phyloP scores from a whole-genome alignment of 2,113 vertebrate genomes.

The Myrmecobius fasciatus region DNA sequence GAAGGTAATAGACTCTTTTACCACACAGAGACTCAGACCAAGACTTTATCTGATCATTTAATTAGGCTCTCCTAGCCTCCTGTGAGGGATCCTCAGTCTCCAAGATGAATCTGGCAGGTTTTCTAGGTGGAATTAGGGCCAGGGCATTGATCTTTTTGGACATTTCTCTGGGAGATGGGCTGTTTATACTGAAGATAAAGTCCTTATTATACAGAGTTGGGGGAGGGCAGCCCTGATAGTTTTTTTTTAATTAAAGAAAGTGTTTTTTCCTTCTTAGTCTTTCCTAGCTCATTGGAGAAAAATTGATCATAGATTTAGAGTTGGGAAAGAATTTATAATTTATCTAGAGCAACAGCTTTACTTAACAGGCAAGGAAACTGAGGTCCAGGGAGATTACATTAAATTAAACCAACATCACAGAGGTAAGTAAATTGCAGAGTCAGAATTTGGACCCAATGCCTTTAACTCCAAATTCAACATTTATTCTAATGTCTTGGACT shows the following conservation, averaged over 20 bases:
- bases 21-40: not conserved
- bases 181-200: not conserved
- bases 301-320: not conserved
- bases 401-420: not conserved
- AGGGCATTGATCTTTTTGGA: not conserved
- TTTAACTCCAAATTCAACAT: not conserved
- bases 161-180: not conserved
- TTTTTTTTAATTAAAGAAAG: not conserved
- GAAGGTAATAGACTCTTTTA: not conserved
- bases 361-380: slow-evolving; percentile 2
- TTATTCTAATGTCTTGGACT: not conserved
- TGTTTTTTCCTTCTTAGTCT: not conserved
- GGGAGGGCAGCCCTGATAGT: not conserved
- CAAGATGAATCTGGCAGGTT: slow-evolving; percentile 7
- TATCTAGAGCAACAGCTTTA: not conserved
- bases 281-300: not conserved
- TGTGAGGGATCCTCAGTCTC: slow-evolving; percentile 2
- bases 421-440: not conserved
- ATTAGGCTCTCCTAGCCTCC: not conserved
- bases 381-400: not conserved
- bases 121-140: not conserved
- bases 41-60: slow-evolving; percentile 25
- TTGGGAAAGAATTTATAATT: not conserved
- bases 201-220: not conserved
- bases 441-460: slow-evolving; percentile 25